Base-by-base conservation (phyloP, 2,797 vertebrate genomes). In the Karalla daura region DNA sequence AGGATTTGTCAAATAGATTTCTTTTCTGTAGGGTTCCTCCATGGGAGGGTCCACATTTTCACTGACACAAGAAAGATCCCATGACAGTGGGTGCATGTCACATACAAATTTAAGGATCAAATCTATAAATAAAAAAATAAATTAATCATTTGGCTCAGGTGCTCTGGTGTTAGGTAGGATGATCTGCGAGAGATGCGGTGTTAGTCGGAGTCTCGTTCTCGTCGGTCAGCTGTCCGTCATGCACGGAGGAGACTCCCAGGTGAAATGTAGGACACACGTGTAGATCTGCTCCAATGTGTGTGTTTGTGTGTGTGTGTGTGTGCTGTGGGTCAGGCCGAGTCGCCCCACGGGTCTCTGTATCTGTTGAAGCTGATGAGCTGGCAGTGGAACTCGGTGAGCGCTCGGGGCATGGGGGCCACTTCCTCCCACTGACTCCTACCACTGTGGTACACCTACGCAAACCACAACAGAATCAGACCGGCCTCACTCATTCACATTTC, bases 301-400 rank as follows among this genome's bases (percentile, higher is more conserved):
- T 60, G 55, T 9, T 33, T 65, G 36, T 14, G 12, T 23, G 27
- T 25, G 18, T 65, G 39, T 36, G 50, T 49, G 55, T 40, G 17
- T 30, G 41, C 36, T 37, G 54, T 37, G 23, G 5, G 43, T 80
- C 68, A 80, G 45, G 47, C 70, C 49, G 54, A 17, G 14, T 90
- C 92, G 37, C 81, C 90, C 97, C 98, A 99, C 0, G 97, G 97
- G 85, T 99, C 96, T 74, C 95, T 94, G 21, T 95, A 95, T 85
- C 93, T 94, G 88, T 96, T 97, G 87, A 99, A 99, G 80, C 95
- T 95, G 87, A 99, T 95, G 62, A 95, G 87, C 83, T 98, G 96
- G 83, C 98, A 99, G 81, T 98, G 96, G 88, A 99, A 99, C 86
- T 99, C 97, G 0, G 98, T 99, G 87, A 99, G 93, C 14, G 95